Base-by-base conservation (phyloP, 2,888 invertebrate genomes). In the Stratiomys singularior region DNA sequence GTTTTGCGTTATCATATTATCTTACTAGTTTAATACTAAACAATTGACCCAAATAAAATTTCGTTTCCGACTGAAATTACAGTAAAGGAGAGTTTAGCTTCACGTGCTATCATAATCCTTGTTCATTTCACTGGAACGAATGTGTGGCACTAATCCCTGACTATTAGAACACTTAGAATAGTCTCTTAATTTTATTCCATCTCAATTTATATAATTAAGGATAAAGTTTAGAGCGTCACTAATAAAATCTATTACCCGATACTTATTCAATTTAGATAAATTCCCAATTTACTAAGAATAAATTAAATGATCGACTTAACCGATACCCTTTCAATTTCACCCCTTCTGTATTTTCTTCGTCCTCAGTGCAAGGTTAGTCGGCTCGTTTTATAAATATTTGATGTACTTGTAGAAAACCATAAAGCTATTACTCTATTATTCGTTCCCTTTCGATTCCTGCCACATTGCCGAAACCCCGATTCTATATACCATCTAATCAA, bases 221-320 rank as follows among this genome's bases (percentile, higher is more conserved):
- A 37, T 37, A 37, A 37, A 37, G 37, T 37, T n/a, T 52, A 15
- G 3, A 52, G 18, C 52, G 52, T 52, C 52, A 52, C 52, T 4
- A 4, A 47, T 25, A 44, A 27, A 69, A 30, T 11, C 47, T 47
- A 69, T 47, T 69, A 47, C 69, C n/a, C 69, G 27, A 25, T 25
- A 69, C 46, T 30, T 25, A 69, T 66, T 66, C 37, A n/a, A 21
- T 69, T 69, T 21, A 15, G 60, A 15, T 60, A 25, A 69, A 25
- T 47, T 44, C 47, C 13, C 44, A 69, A 69, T 69, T 47, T 25
- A 47, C 46, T 46, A 13, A 69, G 47, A 69, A 47, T 69, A 69
- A 69, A 69, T 69, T 69, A 47, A 69, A 69, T 18, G 69, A 69
- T 69, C 47, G 47, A 69, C 25, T 7, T 69, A 69, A 47, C 18